Evolutionary conservation across 2,113 vertebrate genomes (phyloP).

Genomic region (Lepidothrix coronata): DNA sequence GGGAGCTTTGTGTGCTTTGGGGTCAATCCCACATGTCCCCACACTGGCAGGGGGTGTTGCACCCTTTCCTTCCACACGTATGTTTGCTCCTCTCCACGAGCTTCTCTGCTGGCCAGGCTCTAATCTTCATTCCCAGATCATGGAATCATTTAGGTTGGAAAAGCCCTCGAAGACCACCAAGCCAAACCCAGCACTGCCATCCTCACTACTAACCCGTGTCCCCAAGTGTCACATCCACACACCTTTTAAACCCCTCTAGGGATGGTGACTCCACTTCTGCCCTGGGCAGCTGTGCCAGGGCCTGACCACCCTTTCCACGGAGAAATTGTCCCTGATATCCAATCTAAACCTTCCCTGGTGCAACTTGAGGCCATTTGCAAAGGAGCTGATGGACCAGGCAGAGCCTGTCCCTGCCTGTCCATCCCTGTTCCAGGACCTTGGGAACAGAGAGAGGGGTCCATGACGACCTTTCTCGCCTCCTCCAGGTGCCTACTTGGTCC

Average conservation of each 20-base stretch:
- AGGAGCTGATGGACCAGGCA: rapidly evolving
- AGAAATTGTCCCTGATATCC: neutral
- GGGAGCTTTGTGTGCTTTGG: neutral
- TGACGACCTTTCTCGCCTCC: neutral
- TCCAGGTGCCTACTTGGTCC: constrained; percentile 93
- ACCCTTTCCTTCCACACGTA: rapidly evolving
- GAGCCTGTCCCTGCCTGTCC: neutral
- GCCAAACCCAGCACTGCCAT: neutral
- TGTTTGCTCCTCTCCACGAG: neutral
- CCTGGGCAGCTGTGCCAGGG: neutral
- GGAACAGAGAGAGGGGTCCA: rapidly evolving
- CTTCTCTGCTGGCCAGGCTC: neutral
- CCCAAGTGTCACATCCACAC: rapidly evolving
- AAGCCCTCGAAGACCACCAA: neutral
- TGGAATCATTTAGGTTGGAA: neutral
- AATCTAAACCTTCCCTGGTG: neutral
- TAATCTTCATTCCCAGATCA: neutral
- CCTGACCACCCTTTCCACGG: neutral
- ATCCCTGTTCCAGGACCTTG: neutral
- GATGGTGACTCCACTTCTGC: neutral
- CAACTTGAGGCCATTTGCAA: neutral
- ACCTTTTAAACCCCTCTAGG: neutral
- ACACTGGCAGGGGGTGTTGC: rapidly evolving
- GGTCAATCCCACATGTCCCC: rapidly evolving
- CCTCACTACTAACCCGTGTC: neutral